phyloP scores from a whole-genome alignment of 1,140 invertebrate species.

The Archivesica marissinica region DNA sequence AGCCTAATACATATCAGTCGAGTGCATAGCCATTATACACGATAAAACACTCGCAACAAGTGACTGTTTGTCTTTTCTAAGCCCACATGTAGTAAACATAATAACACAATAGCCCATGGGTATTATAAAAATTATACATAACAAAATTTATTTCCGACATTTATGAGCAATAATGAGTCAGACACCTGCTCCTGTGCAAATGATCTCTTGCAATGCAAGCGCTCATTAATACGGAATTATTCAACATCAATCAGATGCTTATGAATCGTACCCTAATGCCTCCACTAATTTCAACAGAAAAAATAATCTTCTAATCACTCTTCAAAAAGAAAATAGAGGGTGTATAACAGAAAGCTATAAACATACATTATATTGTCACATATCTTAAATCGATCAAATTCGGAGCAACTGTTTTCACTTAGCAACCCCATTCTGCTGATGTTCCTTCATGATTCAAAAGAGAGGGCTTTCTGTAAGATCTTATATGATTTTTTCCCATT shows the following conservation, averaged over 20 bases:
- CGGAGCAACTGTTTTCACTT: constrained; percentile 31
- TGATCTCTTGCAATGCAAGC: constrained; percentile 12
- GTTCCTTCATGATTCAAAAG: constrained; percentile 35
- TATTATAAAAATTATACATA: constrained; percentile 17
- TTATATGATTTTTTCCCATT: constrained; percentile 29
- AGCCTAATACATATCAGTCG: too few relatives aligned
- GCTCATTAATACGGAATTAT: constrained; percentile 50
- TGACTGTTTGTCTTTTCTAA: neutral
- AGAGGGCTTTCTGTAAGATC: constrained; percentile 36
- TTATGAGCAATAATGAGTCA: constrained; percentile 21
- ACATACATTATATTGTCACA: constrained; percentile 37
- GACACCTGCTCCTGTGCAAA: constrained; percentile 28
- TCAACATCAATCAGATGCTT: constrained; percentile 47
- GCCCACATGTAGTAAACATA: neutral
- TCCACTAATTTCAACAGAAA: constrained; percentile 13
- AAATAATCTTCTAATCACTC: constrained; percentile 33
- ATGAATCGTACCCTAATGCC: constrained; percentile 32
- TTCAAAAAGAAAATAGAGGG: constrained; percentile 39
- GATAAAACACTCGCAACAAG: neutral
- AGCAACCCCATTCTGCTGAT: constrained; percentile 4
- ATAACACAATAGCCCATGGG: constrained; percentile 24
- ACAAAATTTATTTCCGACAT: constrained; percentile 7
- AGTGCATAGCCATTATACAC: neutral
- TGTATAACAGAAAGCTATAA: constrained; percentile 38
- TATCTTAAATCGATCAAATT: constrained; percentile 38